Evolutionary conservation across 2,113 vertebrate genomes (phyloP), one percentile per base, ranked within the genome.

Genomic region (Gymnogyps californianus): DNA sequence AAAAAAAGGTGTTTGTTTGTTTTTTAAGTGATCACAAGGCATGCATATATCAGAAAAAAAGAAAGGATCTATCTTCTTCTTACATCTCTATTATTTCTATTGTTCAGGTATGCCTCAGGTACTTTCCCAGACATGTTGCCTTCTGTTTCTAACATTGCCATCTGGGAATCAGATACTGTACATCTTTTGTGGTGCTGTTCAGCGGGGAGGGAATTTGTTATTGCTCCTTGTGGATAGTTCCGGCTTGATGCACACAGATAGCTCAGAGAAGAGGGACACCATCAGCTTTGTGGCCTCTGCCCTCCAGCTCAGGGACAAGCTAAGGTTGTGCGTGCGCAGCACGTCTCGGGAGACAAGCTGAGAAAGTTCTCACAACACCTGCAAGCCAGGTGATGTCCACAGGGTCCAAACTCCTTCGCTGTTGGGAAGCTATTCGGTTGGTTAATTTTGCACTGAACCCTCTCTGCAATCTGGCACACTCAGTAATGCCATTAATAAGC

Each of bases 61-160:
- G 11, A 94, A 95, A 95, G 29, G 15, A 67, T 38, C 58, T 96
- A 95, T 97, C 96, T 95, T 57, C 58, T 89, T 62, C 88, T 94
- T 81, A 90, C 88, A 97, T 97, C 96, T 96, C 93, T 96, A 96
- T 94, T 96, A 95, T 93, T 97, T 65, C 93, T 95, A 96, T 97
- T 97, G 96, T 97, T 97, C 94, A 89, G 72, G 80, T 96, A 94
- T 93, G 97, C 96, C 97, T 91, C 80, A 1, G 97, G 97, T 97
- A 95, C 95, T 95, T 97, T 96, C 97, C 97, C 96, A 97, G 96
- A 90, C 90, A 74, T 52, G 89, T 97, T 96, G 67, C 94, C 96
- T 97, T 96, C 95, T 95, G 97, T 83, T 97, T 94, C 91, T 83
- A 96, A 93, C 94, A 87, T 67, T 89, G 32, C 86, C 94, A 95